These are phyloP conservation scores for Formica exsecta DNA, from an alignment of 1,140 invertebrate genomes.

Conservation along the genomic window DNA sequence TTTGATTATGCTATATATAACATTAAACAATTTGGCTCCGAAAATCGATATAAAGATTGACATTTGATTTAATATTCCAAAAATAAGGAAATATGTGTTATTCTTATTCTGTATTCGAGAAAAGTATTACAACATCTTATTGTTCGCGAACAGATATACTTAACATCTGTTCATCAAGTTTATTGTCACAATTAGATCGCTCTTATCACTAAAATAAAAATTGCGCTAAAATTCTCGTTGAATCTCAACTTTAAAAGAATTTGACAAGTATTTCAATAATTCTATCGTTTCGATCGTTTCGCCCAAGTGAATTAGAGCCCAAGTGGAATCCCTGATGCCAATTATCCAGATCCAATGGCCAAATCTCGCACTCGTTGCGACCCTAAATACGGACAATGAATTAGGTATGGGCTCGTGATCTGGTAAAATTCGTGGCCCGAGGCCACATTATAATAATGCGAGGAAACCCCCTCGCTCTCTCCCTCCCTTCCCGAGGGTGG, in stretches of 20 bases:
- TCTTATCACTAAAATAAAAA: no score
- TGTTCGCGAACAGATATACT: not conserved
- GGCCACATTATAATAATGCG: conserved; percentile 82
- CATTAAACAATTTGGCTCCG: no score
- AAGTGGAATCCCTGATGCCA: conserved; percentile 40
- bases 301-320: not conserved
- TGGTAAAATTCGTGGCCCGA: conserved; percentile 80
- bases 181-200: not conserved
- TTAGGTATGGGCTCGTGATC: conserved; percentile 82
- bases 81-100: no score
- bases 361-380: conserved; percentile 20
- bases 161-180: not conserved
- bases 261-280: conserved; percentile 13
- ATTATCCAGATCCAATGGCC: conserved; percentile 60
- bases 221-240: not conserved
- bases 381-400: conserved; percentile 71
- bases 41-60: no score
- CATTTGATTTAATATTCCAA: no score
- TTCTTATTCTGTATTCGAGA: not conserved
- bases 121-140: not conserved
- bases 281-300: not conserved
- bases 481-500: conserved; percentile 35
- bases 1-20: no score
- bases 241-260: no score
- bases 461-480: conserved; percentile 25